phyloP scores from a whole-genome alignment of 2,797 vertebrate species.

The Diplodus puntazzo region DNA sequence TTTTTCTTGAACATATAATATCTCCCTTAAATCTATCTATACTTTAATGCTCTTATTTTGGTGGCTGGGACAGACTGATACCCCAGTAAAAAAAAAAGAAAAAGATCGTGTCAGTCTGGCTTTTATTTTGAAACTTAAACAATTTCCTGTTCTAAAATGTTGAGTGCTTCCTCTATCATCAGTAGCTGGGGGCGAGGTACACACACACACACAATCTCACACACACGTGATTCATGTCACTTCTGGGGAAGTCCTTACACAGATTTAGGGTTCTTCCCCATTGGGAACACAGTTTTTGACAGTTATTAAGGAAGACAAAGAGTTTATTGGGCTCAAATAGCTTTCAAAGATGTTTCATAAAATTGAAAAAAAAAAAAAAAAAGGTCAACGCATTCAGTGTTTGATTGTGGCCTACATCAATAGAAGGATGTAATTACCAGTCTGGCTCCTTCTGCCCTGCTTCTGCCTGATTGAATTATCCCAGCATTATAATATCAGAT shows the following conservation, averaged over 20 bases:
- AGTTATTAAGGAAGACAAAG: not conserved
- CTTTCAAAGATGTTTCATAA: not conserved
- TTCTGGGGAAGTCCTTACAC: too few species aligned
- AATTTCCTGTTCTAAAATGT: not conserved
- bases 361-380: too few species aligned
- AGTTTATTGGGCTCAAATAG: too few species aligned
- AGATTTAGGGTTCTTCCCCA: too few species aligned
- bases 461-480: slow-evolving; percentile 48
- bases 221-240: too few species aligned
- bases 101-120: not conserved
- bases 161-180: not conserved
- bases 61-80: not conserved
- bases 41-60: not conserved
- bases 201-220: too few species aligned
- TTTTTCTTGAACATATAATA: not conserved
- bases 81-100: too few species aligned
- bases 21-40: not conserved
- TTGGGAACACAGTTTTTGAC: too few species aligned
- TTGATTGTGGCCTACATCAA: slow-evolving; percentile 1
- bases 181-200: slow-evolving; percentile 42
- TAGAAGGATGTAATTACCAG: not conserved
- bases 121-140: slow-evolving; percentile 43
- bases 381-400: not conserved
- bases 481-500: slow-evolving; percentile 34
- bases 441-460: slow-evolving; percentile 1